Conservation (phyloP, 2,888 invertebrate genomes). For the Diarsia dahlii region DNA sequence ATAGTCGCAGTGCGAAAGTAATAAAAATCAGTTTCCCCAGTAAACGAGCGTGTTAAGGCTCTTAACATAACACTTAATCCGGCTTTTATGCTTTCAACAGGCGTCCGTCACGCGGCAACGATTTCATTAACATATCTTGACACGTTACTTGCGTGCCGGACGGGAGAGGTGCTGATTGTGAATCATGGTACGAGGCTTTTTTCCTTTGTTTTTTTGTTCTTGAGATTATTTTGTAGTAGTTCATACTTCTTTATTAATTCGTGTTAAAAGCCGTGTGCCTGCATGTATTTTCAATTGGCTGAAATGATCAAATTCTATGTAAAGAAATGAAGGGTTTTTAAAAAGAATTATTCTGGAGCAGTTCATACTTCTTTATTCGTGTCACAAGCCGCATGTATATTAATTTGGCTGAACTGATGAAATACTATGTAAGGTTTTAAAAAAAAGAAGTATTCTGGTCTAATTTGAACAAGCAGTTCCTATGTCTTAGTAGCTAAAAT, state of each 20-base stretch:
- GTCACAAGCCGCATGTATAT: too few relatives aligned
- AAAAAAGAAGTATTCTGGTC: too few relatives aligned
- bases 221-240: not conserved
- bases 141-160: constrained; percentile 48
- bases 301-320: too few relatives aligned
- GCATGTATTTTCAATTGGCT: too few relatives aligned
- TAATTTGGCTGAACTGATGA: too few relatives aligned
- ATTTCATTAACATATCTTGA: constrained; percentile 71
- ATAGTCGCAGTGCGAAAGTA: constrained; percentile 44
- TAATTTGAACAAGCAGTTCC: too few relatives aligned
- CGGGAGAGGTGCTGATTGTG: constrained; percentile 25
- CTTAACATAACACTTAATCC: constrained; percentile 71
- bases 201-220: not conserved
- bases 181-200: not conserved
- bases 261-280: too few relatives aligned
- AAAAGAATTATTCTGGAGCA: too few relatives aligned
- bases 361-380: too few relatives aligned
- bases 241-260: not conserved
- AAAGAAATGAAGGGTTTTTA: too few relatives aligned
- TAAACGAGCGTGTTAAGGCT: constrained; percentile 70
- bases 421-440: too few relatives aligned
- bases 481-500: too few relatives aligned
- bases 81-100: constrained; percentile 60
- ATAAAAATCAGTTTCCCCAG: constrained; percentile 64
- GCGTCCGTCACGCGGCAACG: constrained; percentile 53